These are phyloP conservation scores for Odontothrips loti DNA, from an alignment of 2,888 invertebrate genomes.

Conservation along the genomic window DNA sequence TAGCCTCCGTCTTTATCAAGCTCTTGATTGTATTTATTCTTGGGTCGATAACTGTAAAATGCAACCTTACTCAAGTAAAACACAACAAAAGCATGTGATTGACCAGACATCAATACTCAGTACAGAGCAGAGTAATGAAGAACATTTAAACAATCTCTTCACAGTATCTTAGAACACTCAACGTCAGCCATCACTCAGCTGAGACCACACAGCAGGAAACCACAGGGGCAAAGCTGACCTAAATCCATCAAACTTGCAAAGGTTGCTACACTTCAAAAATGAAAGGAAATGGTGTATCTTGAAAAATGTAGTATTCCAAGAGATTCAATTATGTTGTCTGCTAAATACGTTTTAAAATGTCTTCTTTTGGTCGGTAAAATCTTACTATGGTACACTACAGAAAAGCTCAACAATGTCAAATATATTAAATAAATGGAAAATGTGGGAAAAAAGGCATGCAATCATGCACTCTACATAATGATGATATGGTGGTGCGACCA, in stretches of 20 bases:
- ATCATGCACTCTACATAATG: background rate
- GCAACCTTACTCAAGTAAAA: background rate
- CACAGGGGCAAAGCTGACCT: too few species aligned
- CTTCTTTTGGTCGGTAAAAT: too few species aligned
- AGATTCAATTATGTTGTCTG: too few species aligned
- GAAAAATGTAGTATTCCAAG: too few species aligned
- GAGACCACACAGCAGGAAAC: too few species aligned
- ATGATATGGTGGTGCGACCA: conserved; percentile 46
- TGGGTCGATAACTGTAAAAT: conserved; percentile 8
- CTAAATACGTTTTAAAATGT: too few species aligned
- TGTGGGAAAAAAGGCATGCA: conserved; percentile 30
- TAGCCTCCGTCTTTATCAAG: conserved; percentile 7
- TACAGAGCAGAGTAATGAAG: too few species aligned
- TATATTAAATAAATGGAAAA: conserved; percentile 34
- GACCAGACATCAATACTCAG: too few species aligned
- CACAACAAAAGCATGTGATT: background rate
- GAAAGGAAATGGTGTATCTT: too few species aligned
- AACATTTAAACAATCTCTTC: too few species aligned
- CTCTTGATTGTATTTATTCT: conserved; percentile 23
- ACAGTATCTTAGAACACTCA: too few species aligned
- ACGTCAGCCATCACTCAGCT: too few species aligned
- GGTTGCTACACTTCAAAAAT: background rate
- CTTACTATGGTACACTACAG: conserved; percentile 28
- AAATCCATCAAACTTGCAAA: background rate
- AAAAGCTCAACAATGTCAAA: background rate